Evolutionary conservation across 2,888 invertebrate genomes (phyloP), one percentile per base, ranked within the genome.

Genomic region (Tridacna gigas): DNA sequence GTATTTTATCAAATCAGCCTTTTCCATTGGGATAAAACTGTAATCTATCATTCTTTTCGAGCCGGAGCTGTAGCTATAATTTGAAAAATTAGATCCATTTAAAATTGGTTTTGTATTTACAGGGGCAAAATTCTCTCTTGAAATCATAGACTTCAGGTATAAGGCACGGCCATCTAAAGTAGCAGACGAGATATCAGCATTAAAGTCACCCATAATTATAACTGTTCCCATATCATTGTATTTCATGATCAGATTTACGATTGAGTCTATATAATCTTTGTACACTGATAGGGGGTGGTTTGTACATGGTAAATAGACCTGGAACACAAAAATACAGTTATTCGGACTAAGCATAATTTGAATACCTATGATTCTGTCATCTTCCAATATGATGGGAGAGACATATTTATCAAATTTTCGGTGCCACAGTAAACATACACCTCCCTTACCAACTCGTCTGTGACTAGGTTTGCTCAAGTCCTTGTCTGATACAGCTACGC

Each of bases 261-360:
- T 25, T 26, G 61, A 45, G n/a, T 76, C 76, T 22, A 76, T 13
- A 66, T 37, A 76, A 12, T 22, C 45, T 47, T 20, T 76, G 48
- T 47, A 76, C 9, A n/a, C 15, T 3, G 22, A 1, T 11, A 67
- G 20, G 3, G 26, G n/a, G 60, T 67, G 67, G 48, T 67, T 77
- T 28, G 66, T 28, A 77, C 67, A 77, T 4, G 77, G 77, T 18
- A 77, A 7, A 51, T 77, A 77, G 20, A 77, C 37, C 20, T 77
- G 77, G 25, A 77, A 69, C 18, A 77, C 26, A 56, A 18, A 69
- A 13, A 77, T 12, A 47, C 26, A 66, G 26, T 26, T 56, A 18
- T 65, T 28, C 20, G 26, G 69, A 26, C 26, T 37, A 26, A 56
- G 13, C 60, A 67, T 28, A 28, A 77, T 13, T 56, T 77, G 77